Evolutionary conservation across 2,888 invertebrate species (phyloP).

Genomic region (Onchidella celtica): DNA sequence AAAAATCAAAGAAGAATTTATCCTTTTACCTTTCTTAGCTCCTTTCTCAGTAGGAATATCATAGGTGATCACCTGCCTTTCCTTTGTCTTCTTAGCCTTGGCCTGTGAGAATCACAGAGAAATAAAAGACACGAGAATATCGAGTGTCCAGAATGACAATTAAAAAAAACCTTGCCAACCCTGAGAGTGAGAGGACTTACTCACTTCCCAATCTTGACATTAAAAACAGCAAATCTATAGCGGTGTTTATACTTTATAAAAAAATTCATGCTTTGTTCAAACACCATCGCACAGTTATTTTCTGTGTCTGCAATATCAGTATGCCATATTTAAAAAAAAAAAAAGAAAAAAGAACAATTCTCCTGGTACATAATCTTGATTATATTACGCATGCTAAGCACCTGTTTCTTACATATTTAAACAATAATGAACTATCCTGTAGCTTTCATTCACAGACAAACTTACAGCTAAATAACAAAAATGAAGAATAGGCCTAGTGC

Average conservation of each 20-base stretch:
- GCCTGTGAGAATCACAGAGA: conserved; percentile 74
- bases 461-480: too few relatives aligned
- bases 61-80: conserved; percentile 89
- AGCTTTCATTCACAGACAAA: too few relatives aligned
- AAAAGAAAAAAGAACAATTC: too few relatives aligned
- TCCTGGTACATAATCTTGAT: too few relatives aligned
- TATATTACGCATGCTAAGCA: too few relatives aligned
- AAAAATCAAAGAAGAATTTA: not conserved
- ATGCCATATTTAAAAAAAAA: too few relatives aligned
- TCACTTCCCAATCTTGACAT: not conserved
- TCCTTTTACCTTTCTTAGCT: conserved; percentile 90
- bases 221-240: not conserved
- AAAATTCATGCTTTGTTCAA: not conserved
- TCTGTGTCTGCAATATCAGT: too few relatives aligned
- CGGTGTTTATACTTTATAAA: not conserved
- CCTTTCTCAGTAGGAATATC: conserved; percentile 87
- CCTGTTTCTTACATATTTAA: too few relatives aligned
- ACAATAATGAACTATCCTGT: too few relatives aligned
- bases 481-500: too few relatives aligned
- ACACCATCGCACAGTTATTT: too few relatives aligned
- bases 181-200: not conserved
- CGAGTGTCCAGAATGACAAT: not conserved
- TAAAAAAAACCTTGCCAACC: not conserved
- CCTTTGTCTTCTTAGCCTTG: conserved; percentile 86
- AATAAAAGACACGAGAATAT: too few relatives aligned